Evolutionary conservation across 1,140 invertebrate species (phyloP), one percentile per base, ranked within the genome.

Genomic region (Drosophila navojoa): DNA sequence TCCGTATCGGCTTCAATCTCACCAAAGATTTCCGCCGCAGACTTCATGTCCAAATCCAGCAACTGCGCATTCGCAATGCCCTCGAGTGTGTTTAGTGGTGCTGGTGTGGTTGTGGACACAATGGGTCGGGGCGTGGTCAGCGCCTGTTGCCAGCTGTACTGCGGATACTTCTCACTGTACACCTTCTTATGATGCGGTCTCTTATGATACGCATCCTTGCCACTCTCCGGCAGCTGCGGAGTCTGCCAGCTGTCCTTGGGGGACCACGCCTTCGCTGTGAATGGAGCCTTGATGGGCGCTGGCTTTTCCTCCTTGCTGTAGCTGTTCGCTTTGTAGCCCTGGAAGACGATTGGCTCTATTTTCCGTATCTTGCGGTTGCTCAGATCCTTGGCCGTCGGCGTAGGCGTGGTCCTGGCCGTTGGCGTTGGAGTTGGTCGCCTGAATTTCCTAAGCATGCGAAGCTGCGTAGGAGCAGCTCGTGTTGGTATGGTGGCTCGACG

Each of bases 291-390:
- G 22, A 53, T 47, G n/a, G 35, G 35, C 10, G 35, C 11, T 3
- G 53, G 13, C 11, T 38, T 38, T 0, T 29, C n/a, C 1, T 59
- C 47, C 4, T 50, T 35, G 3, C 29, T 0, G 6, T 5, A 16
- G 7, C 15, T 15, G 62, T 25, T 9, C 7, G 5, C n/a, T 1
- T 22, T 40, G 0, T 42, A 49, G 4, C 32, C 42, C 0, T 16
- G 10, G 5, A 62, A 61, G 22, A 19, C 19, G 13, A 19, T 16
- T 3, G 44, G 10, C 13, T 79, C 79, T 15, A 73, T 86, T 55
- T 87, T 86, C 4, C 82, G 82, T 44, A 87, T 82, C 19, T 86
- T 86, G 27, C 82, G 79, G 52, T 71, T 87, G 25, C 81, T 82
- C 13, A 52, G 22, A 54, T 87, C 79, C 5, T 78, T 25, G 5